These are phyloP conservation scores for Nysson spinosus DNA, from an alignment of 2,888 invertebrate species.

Conservation along the genomic window DNA sequence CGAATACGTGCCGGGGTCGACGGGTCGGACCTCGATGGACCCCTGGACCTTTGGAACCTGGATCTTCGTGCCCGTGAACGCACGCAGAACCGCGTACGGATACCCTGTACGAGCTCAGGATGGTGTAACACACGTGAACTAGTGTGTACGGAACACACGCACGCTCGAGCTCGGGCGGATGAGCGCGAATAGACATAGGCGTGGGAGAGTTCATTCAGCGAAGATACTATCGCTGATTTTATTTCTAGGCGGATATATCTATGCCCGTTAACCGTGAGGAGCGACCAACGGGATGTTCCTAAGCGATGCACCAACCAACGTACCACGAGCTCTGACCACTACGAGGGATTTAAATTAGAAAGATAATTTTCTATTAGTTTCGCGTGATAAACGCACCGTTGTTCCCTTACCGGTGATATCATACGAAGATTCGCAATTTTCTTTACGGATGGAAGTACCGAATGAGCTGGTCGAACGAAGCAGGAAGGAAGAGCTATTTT, in stretches of 20 bases:
- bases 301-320: slow-evolving; percentile 30
- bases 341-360: slow-evolving; percentile 56
- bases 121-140: slow-evolving; percentile 29
- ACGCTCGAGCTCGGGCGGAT: slow-evolving; percentile 53
- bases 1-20: slow-evolving; percentile 77
- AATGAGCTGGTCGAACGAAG: no score
- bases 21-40: slow-evolving; percentile 73
- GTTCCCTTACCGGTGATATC: slow-evolving; percentile 40
- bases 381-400: slow-evolving; percentile 60
- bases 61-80: slow-evolving; percentile 66
- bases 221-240: slow-evolving; percentile 77
- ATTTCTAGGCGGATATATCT: slow-evolving; percentile 74
- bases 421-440: slow-evolving; percentile 20
- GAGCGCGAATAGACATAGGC: slow-evolving; percentile 73
- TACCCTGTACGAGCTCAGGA: slow-evolving; percentile 35
- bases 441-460: no score
- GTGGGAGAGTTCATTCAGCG: slow-evolving; percentile 77
- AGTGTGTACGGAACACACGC: slow-evolving; percentile 13
- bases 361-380: slow-evolving; percentile 63
- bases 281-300: slow-evolving; percentile 63
- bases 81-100: slow-evolving; percentile 62
- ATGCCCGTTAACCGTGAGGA: slow-evolving; percentile 69
- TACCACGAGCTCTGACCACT: neutral
- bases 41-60: slow-evolving; percentile 60
- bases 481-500: no score